A percentile compares a stretch with the other conserved stretches of the same genome.
Evolutionary conservation across 2,888 invertebrate species (phyloP).

Genomic region (Ganaspis brasiliensis): DNA sequence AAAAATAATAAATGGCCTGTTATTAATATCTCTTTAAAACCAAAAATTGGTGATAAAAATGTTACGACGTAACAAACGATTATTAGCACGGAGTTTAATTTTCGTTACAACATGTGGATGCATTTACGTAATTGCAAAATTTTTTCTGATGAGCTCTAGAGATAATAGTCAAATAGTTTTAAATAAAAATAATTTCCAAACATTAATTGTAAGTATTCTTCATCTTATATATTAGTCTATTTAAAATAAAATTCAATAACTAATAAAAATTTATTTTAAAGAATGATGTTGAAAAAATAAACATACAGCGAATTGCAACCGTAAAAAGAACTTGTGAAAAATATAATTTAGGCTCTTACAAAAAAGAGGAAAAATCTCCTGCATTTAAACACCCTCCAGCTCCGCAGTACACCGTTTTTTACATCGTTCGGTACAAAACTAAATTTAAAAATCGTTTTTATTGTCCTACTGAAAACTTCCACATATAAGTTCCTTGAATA

Average conservation of each 20-base stretch:
- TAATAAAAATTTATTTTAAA: slow-evolving; percentile 54
- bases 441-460: no score
- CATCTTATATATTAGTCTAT: neutral
- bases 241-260: no score
- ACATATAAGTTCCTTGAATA: no score
- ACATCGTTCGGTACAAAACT: slow-evolving; percentile 76
- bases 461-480: no score
- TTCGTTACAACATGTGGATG: neutral
- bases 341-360: slow-evolving; percentile 79
- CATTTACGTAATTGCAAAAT: neutral
- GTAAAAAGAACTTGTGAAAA: slow-evolving; percentile 76
- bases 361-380: slow-evolving; percentile 61
- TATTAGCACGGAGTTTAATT: neutral
- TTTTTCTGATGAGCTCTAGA: neutral
- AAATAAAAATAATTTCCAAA: slow-evolving; percentile 42
- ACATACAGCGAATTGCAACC: slow-evolving; percentile 78
- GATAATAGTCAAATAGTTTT: neutral
- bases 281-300: slow-evolving; percentile 80
- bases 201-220: slow-evolving; percentile 59
- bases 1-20: neutral
- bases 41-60: neutral
- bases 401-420: slow-evolving; percentile 81
- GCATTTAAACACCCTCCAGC: slow-evolving; percentile 80
- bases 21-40: neutral
- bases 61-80: slow-evolving; percentile 14